Evolutionary conservation across 2,797 vertebrate genomes (phyloP).

Genomic region (Acrossocheilus fasciatus): DNA sequence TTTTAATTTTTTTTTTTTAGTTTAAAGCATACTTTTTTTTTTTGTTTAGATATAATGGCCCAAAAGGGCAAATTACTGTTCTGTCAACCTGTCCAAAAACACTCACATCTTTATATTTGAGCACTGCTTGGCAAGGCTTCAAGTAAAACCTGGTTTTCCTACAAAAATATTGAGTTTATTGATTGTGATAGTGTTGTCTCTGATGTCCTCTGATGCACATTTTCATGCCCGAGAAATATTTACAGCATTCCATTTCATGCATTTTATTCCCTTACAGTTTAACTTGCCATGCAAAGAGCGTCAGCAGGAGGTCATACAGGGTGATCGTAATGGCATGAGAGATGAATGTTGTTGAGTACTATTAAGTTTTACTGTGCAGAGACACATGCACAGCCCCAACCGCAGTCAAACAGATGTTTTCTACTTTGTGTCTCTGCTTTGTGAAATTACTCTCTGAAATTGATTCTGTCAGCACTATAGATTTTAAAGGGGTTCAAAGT

Average conservation of each 20-base stretch:
- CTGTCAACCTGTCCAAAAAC: background rate
- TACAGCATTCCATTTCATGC: slow-evolving; percentile 1
- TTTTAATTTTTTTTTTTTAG: too few species aligned
- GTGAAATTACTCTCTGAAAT: slow-evolving; percentile 13
- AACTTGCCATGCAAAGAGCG: background rate
- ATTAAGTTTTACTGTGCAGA: background rate
- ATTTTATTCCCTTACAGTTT: background rate
- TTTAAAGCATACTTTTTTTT: too few species aligned
- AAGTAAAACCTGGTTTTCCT: background rate
- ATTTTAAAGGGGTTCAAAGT: background rate
- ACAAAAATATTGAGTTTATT: background rate
- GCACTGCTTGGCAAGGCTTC: background rate
- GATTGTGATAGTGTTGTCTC: background rate
- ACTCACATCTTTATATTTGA: background rate
- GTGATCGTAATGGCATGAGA: background rate
- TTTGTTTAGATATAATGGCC: background rate
- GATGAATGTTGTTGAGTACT: slow-evolving; percentile 39
- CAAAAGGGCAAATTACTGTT: background rate
- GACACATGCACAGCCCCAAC: background rate
- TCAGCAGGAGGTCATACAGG: background rate
- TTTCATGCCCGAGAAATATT: slow-evolving; percentile 3
- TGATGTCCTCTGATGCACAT: background rate
- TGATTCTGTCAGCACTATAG: slow-evolving; percentile 29
- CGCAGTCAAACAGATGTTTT: slow-evolving; percentile 27
- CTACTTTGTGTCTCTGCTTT: slow-evolving; percentile 18